A percentile compares a stretch with the other conserved stretches of the same genome.
Conservation (phyloP, 2,797 vertebrate genomes). For the Florisuga fusca region DNA sequence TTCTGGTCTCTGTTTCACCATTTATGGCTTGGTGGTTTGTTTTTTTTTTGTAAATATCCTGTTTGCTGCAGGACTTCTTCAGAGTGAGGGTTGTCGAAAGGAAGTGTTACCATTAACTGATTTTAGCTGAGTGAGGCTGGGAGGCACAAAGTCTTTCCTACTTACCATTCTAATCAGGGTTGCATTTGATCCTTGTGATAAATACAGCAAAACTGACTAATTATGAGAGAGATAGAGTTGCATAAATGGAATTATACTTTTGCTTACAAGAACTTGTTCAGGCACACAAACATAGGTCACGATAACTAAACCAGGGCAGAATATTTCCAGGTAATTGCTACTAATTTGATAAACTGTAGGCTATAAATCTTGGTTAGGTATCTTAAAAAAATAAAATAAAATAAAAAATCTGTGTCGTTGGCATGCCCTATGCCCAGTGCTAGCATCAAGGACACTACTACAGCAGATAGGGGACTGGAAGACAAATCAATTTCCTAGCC, state of each 20-base stretch:
- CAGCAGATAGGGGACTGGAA: background rate
- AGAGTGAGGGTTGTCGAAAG: slow-evolving; percentile 3
- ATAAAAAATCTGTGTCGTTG: background rate
- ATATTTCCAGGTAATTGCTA: background rate
- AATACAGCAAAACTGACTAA: slow-evolving; percentile 45
- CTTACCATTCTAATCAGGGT: slow-evolving; percentile 61
- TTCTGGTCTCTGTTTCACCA: background rate
- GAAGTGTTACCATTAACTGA: slow-evolving; percentile 36
- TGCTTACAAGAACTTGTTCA: slow-evolving; percentile 4
- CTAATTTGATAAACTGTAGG: background rate
- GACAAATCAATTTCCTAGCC: background rate
- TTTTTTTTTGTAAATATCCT: slow-evolving; percentile 16
- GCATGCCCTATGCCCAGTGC: no score
- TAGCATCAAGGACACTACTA: background rate
- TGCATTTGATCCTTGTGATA: slow-evolving; percentile 19
- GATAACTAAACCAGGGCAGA: slow-evolving; percentile 10
- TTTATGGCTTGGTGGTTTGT: background rate
- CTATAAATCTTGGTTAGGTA: background rate
- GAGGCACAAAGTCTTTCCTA: background rate
- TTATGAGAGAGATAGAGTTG: background rate
- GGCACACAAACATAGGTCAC: background rate
- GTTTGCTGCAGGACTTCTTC: slow-evolving; percentile 38
- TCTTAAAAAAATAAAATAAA: background rate
- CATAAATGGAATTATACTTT: background rate
- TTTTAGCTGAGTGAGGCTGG: slow-evolving; percentile 5